Evolutionary conservation across 1,140 invertebrate species (phyloP).

Genomic region (Nilaparvata lugens): DNA sequence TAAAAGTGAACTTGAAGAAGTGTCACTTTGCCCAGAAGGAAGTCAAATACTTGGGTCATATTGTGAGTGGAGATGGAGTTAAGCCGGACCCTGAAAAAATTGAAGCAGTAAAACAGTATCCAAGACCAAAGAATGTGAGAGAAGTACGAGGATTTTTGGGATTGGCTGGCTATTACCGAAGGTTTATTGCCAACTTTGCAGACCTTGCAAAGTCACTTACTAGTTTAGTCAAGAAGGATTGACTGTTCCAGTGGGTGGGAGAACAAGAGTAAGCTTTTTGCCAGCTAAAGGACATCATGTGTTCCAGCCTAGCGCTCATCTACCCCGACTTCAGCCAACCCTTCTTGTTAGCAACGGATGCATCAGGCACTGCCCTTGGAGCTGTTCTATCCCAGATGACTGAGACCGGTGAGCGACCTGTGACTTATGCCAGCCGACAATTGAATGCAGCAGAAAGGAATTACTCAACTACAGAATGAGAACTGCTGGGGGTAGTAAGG

Average conservation of each 20-base stretch:
- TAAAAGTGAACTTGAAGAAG: slow-evolving; percentile 18
- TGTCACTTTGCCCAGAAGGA: slow-evolving; percentile 13
- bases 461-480: slow-evolving; percentile 36
- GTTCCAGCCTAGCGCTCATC: background rate
- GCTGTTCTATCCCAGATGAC: slow-evolving; percentile 29
- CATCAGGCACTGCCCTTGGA: slow-evolving; percentile 23
- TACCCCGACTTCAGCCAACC: background rate
- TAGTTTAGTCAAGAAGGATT: too few relatives aligned
- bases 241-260: background rate
- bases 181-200: slow-evolving; percentile 32
- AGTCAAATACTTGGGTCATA: slow-evolving; percentile 35
- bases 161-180: slow-evolving; percentile 34
- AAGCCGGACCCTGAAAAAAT: slow-evolving; percentile 32
- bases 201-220: slow-evolving; percentile 27
- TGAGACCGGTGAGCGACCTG: slow-evolving; percentile 30
- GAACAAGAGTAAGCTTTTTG: slow-evolving; percentile 1
- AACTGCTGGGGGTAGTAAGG: slow-evolving; percentile 36
- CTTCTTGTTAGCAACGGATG: background rate
- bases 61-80: slow-evolving; percentile 29
- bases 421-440: slow-evolving; percentile 34
- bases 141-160: slow-evolving; percentile 39
- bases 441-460: slow-evolving; percentile 36
- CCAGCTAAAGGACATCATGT: background rate
- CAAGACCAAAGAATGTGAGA: slow-evolving; percentile 29
- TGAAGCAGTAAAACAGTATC: slow-evolving; percentile 30